These are phyloP conservation scores for Tachysurus fulvidraco DNA, from an alignment of 2,113 vertebrate genomes.

Conservation along the genomic window DNA sequence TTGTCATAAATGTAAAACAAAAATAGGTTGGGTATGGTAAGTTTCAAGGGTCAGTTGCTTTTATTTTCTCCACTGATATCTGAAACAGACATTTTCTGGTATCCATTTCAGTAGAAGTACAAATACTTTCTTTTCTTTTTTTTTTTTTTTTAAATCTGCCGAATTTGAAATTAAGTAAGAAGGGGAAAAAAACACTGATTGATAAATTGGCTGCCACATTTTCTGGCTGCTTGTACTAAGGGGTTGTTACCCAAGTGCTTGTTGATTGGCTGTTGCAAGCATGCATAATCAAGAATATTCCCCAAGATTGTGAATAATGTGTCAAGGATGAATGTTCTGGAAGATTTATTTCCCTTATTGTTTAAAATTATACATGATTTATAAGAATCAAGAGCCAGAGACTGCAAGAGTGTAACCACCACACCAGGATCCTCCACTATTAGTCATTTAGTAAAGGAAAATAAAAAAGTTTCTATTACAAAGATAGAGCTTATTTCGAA, in stretches of 20 bases:
- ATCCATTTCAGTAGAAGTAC: not conserved
- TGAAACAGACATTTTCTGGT: not conserved
- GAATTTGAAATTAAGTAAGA: not conserved
- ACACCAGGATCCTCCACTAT: too few relatives aligned
- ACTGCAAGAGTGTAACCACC: too few relatives aligned
- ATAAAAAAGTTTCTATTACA: not conserved
- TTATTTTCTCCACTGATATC: not conserved
- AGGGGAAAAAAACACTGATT: constrained; percentile 37
- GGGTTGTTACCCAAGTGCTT: constrained; percentile 33
- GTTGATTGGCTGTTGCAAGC: constrained; percentile 48
- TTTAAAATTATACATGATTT: constrained; percentile 5
- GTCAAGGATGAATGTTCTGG: not conserved
- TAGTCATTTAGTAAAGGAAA: too few relatives aligned
- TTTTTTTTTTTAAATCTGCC: not conserved
- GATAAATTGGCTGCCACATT: constrained; percentile 44
- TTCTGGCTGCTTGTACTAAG: not conserved
- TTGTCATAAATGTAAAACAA: not conserved
- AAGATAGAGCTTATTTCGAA: not conserved
- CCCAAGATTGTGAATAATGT: constrained; percentile 35
- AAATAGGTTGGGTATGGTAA: not conserved
- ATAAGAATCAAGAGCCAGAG: too few relatives aligned
- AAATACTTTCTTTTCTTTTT: too few relatives aligned
- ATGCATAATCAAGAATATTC: constrained; percentile 32
- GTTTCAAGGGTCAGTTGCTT: not conserved
- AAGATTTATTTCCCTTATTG: not conserved